Percentiles rank a stretch among this genome's conserved stretches.
phyloP scores from a whole-genome alignment of 1,140 invertebrate species.

The Sinella curviseta region DNA sequence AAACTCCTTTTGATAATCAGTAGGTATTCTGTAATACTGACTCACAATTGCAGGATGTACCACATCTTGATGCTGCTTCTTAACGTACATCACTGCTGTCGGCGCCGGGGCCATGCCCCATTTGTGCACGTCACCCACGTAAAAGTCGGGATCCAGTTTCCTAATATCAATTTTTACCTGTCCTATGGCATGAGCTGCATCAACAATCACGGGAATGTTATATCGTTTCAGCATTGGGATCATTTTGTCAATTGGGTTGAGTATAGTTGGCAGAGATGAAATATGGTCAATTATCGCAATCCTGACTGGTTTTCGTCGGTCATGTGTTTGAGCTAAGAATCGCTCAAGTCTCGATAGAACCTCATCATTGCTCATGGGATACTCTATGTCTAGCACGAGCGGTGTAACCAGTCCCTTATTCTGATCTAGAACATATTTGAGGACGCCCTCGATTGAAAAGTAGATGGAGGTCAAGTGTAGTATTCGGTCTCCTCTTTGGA shows the following conservation, averaged over 20 bases:
- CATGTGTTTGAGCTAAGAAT: conserved; percentile 18
- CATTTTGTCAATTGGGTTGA: conserved; percentile 29
- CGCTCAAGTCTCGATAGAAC: conserved; percentile 22
- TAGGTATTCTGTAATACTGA: not conserved
- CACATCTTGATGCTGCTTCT: conserved; percentile 23
- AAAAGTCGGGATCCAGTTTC: no score
- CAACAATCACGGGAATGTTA: conserved; percentile 30
- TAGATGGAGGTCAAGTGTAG: conserved; percentile 37
- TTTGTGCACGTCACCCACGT: conserved; percentile 39
- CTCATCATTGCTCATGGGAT: no score
- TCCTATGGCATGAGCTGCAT: no score
- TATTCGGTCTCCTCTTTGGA: conserved; percentile 38
- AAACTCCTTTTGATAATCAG: conserved; percentile 35
- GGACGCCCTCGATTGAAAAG: no score
- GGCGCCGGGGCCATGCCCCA: conserved; percentile 28
- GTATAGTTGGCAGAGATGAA: no score
- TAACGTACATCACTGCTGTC: conserved; percentile 30
- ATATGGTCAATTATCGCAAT: conserved; percentile 42
- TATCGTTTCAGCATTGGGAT: conserved; percentile 28
- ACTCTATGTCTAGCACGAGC: no score
- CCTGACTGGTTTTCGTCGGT: not conserved
- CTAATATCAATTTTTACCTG: no score
- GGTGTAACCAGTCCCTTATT: no score
- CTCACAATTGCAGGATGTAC: conserved; percentile 36
- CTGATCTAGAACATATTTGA: no score